Evolutionary conservation across 2,113 vertebrate genomes (phyloP).

Genomic region (Ceyx melanurus): DNA sequence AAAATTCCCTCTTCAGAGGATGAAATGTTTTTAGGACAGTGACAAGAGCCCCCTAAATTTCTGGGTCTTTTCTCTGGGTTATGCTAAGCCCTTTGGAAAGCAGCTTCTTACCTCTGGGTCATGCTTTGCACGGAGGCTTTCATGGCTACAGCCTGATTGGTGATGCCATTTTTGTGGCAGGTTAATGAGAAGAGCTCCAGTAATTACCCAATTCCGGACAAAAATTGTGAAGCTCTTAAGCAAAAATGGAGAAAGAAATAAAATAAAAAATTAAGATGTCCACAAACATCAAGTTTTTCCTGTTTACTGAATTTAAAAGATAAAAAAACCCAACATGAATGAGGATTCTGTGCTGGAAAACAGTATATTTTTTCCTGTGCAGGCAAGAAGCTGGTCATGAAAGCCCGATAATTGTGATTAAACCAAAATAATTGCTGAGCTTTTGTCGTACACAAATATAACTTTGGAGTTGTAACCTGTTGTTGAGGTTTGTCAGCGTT

Average conservation of each 20-base stretch:
- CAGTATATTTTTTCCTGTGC: not conserved
- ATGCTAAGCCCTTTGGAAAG: constrained; percentile 62
- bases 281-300: not conserved
- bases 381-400: constrained; percentile 59
- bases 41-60: constrained; percentile 7
- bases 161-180: constrained; percentile 36
- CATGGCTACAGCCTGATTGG: constrained; percentile 56
- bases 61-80: constrained; percentile 21
- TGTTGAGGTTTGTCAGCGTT: constrained; percentile 55
- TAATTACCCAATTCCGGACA: not conserved
- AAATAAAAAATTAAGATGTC: not conserved
- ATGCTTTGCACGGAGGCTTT: constrained; percentile 68
- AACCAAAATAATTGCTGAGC: constrained; percentile 41
- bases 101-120: constrained; percentile 54
- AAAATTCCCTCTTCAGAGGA: not conserved
- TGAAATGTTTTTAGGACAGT: not conserved
- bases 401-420: constrained; percentile 54
- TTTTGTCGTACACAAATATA: not conserved
- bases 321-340: not conserved
- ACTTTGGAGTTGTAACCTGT: constrained; percentile 45
- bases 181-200: constrained; percentile 17
- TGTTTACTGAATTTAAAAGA: not conserved
- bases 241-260: not conserved
- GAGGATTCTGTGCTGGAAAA: not conserved
- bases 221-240: not conserved